Base-by-base conservation (phyloP, 2,888 invertebrate genomes). In the Frankliniella intonsa region DNA sequence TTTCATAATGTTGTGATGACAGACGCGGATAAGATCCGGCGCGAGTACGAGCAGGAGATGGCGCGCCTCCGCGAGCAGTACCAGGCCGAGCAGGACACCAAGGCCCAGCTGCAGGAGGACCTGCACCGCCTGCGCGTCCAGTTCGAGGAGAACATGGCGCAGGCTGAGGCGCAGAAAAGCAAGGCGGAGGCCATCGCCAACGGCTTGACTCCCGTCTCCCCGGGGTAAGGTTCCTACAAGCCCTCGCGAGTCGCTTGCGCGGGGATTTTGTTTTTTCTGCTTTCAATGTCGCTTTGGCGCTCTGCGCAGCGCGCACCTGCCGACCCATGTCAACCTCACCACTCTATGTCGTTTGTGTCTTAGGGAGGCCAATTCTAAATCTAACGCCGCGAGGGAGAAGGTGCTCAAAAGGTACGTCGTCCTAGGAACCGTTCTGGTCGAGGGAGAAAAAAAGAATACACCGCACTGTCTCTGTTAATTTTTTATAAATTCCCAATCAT, bases 91-190 rank as follows among this genome's bases (percentile, higher is more conserved):
- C 90, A 92, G 86, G 86, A 87, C 81, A 90, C 90, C 83, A 89
- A 92, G 85, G 88, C 90, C 83, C 87, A 89, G 81, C 89, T 93
- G 25, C 92, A 92, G 85, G 88, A 90, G 50, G 92, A 93, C 86
- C 89, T 93, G 85, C 87, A 89, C 81, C 88, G 88, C 27, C 88
- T 92, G 82, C 88, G 90, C 84, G 87, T 89, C 51, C 90, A 90
- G 80, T 92, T 92, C 85, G 90, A 92, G 84, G 86, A 87, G 51
- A 89, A 90, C 84, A 85, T 90, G 81, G 84, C 86, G 2, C 85
- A 86, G 81, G 86, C 89, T 5, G 86, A 86, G 81, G 84, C 84
- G 85, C 87, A 86, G 87, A 22, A 25, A 22, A 22, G 25, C 22
- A 22, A 76, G 69, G 19, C 17, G 17, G 19, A 55, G 11, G 55